phyloP scores from a whole-genome alignment of 2,797 vertebrate genomes.

The Rhabdomys pumilio region DNA sequence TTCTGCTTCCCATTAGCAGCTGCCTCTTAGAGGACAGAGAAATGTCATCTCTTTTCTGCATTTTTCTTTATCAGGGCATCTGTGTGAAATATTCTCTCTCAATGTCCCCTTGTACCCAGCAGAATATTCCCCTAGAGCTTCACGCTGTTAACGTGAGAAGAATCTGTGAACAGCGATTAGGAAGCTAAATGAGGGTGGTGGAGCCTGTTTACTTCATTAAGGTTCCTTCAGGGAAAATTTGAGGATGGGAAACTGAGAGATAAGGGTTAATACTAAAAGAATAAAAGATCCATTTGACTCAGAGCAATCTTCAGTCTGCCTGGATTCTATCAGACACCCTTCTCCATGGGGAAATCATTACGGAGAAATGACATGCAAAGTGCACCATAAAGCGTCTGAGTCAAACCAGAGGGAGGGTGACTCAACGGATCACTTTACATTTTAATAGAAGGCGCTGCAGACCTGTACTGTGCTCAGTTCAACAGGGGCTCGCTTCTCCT shows the following conservation, averaged over 20 bases:
- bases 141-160: constrained; percentile 76
- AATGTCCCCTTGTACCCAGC: constrained; percentile 46
- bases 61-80: constrained; percentile 81
- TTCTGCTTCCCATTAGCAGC: constrained; percentile 78
- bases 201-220: constrained; percentile 81
- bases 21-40: constrained; percentile 77
- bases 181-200: constrained; percentile 73
- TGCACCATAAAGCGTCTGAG: constrained; percentile 83
- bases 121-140: constrained; percentile 75
- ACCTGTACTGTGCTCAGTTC: constrained; percentile 85
- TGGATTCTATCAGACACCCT: constrained; percentile 85
- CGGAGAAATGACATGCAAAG: constrained; percentile 86
- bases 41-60: constrained; percentile 76
- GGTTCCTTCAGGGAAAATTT: constrained; percentile 78
- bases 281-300: constrained; percentile 85
- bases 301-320: constrained; percentile 84
- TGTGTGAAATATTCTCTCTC: constrained; percentile 64
- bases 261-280: constrained; percentile 84
- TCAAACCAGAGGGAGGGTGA: constrained; percentile 88
- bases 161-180: constrained; percentile 79
- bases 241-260: constrained; percentile 76
- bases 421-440: constrained; percentile 89
- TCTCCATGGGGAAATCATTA: constrained; percentile 86
- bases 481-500: constrained; percentile 65
- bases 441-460: constrained; percentile 88